phyloP scores from a whole-genome alignment of 2,113 vertebrate species.

The Ptyas mucosa region DNA sequence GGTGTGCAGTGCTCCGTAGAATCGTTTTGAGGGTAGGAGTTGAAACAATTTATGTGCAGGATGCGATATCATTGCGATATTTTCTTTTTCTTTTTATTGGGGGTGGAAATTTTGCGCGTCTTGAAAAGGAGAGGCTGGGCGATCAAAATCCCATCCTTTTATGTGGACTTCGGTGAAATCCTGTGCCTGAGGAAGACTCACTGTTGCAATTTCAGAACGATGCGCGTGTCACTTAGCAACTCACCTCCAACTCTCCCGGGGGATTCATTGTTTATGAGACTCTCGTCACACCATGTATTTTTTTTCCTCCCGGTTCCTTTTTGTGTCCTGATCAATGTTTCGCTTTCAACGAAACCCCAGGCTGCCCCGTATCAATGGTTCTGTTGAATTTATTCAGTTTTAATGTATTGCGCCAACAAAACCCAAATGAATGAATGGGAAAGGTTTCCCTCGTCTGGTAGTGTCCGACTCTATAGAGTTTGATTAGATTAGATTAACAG shows the following conservation, averaged over 20 bases:
- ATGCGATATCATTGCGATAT: too few relatives aligned
- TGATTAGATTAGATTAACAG: too few relatives aligned
- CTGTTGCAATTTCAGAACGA: background rate
- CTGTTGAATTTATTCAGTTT: background rate
- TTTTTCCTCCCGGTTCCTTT: too few relatives aligned
- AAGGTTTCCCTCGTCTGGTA: too few relatives aligned
- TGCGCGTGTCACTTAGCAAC: constrained; percentile 59
- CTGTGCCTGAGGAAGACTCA: background rate
- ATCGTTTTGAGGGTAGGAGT: too few relatives aligned
- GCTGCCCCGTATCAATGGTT: background rate
- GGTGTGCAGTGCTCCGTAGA: too few relatives aligned
- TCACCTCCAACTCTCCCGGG: constrained; percentile 38
- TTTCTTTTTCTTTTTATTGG: too few relatives aligned
- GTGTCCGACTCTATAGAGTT: too few relatives aligned
- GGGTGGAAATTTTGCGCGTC: too few relatives aligned
- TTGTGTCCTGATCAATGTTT: background rate
- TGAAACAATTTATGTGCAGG: too few relatives aligned
- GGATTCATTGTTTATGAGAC: constrained; percentile 50
- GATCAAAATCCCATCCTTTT: background rate
- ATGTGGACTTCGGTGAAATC: background rate
- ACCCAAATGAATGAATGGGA: too few relatives aligned
- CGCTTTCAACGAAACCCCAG: background rate
- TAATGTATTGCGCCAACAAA: background rate
- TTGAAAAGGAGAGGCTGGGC: background rate
- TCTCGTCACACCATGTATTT: background rate